Percentiles rank a stretch among this genome's conserved stretches.
Evolutionary conservation across 2,888 invertebrate species (phyloP).

Genomic region (Bombyx huttoni): DNA sequence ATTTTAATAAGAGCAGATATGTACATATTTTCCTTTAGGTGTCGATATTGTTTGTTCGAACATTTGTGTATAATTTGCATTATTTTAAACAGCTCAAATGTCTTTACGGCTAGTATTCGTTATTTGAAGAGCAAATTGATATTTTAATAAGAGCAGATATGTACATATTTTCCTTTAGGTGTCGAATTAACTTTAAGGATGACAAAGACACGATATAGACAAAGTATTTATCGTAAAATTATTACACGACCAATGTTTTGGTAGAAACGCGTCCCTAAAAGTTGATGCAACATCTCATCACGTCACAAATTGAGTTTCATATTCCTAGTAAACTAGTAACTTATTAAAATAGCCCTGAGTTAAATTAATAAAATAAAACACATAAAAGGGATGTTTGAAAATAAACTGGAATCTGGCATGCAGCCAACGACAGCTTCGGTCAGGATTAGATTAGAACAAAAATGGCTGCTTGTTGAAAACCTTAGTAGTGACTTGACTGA

Average conservation of each 20-base stretch:
- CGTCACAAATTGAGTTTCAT: not conserved
- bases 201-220: no score
- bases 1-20: no score
- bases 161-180: no score
- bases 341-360: slow-evolving; percentile 46
- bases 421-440: slow-evolving; percentile 38
- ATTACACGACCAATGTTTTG: not conserved
- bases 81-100: no score
- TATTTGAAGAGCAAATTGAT: no score
- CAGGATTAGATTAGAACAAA: slow-evolving; percentile 39
- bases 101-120: no score
- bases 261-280: not conserved
- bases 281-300: not conserved
- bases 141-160: no score
- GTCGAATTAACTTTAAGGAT: no score
- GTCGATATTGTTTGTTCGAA: no score
- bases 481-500: slow-evolving; percentile 8
- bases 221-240: not conserved
- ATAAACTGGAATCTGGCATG: slow-evolving; percentile 44
- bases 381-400: slow-evolving; percentile 63
- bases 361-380: slow-evolving; percentile 68
- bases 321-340: not conserved
- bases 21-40: no score
- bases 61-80: no score
- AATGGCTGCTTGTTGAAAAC: slow-evolving; percentile 18